Evolutionary conservation across 1,140 invertebrate species (phyloP), one percentile per base, ranked within the genome.

Genomic region (Coptotermes formosanus): DNA sequence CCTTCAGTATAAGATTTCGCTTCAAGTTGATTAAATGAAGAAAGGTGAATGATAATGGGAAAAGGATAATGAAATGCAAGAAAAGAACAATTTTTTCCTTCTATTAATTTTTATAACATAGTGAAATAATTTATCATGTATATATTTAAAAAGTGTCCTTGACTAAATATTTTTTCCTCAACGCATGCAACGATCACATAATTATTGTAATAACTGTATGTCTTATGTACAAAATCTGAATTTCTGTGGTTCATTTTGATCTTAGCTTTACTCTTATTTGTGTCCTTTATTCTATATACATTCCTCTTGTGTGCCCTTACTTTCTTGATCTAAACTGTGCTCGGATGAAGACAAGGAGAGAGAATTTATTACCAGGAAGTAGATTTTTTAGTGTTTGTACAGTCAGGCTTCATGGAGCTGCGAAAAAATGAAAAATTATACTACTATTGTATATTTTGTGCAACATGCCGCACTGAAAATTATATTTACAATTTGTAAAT

Each of bases 401-500:
- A 86, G 86, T 52, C 19, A 83, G 32, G 82, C 75, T 86, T 84
- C 75, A 32, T 84, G 19, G 43, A 75, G 44, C 48, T 86, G 64
- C 83, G 30, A 86, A 86, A 83, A 16, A 38, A 82, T 16, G 44
- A 69, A 43, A 69, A 84, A 84, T 25, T 83, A 82, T 85, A 85
- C 32, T 32, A 86, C 48, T 86, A 86, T 86, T 83, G 83, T 86
- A 86, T 86, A 86, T 86, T 86, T 84, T 84, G 86, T 86, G 86
- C 82, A 84, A 25, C 52, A 25, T 43, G 45, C 16, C 45, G 38
- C 30, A 55, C 82, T 52, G 44, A 64, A 55, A 64, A 86, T 86
- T 86, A 82, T 86, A 82, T 86, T 86, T 86, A 86, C 82, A 69
- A 44, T 86, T 86, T 86, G 86, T 86, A 82, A 86, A 86, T 82